Base-by-base conservation (phyloP, 2,113 vertebrate genomes). In the Neotragus pygmaeus region DNA sequence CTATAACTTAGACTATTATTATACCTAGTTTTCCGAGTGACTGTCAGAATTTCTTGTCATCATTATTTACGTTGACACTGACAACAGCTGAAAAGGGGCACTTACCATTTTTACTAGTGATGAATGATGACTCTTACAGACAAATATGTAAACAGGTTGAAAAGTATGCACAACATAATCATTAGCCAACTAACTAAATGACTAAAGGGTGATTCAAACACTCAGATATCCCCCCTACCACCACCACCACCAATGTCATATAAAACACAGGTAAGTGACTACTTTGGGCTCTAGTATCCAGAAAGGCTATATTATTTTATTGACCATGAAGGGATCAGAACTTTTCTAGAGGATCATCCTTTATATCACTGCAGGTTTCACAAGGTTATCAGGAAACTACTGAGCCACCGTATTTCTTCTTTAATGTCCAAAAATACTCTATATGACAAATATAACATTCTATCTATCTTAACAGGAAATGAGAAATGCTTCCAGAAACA, bases 381-480 rank as follows among this genome's bases (percentile, higher is more conserved):
- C 5, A 88, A 5, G 3, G 15, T 88, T 96, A 77, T 47, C 25
- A 85, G 33, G 9, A 53, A 82, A 83, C 8, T 62, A 70, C 43
- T 53, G 10, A 47, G 62, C 30, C 28, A 93, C 14, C 6, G 15
- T 6, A 62, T 58, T 77, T 94, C 39, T 94, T 80, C 62, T 89
- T 92, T 84, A 80, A 57, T 78, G 33, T 47, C 45, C 43, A 88
- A 64, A 1, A 75, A 10, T 19, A 96, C 19, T 91, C 21, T 45
- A 36, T 87, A 88, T 88, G 64, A 88, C 83, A 93, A 88, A 82
- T 21, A 6, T 14, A 84, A 93, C 19, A 39, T 23, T 64, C 58
- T 36, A 55, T n/a, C 92, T 82, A 88, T 62, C 51, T 62, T 96
- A 94, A 87, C 3, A 92, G 47, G 15, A 80, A 97, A 95, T 80